Percentiles rank a stretch among this genome's conserved stretches.
phyloP scores from a whole-genome alignment of 2,797 vertebrate genomes.

The Eremophila alpestris region DNA sequence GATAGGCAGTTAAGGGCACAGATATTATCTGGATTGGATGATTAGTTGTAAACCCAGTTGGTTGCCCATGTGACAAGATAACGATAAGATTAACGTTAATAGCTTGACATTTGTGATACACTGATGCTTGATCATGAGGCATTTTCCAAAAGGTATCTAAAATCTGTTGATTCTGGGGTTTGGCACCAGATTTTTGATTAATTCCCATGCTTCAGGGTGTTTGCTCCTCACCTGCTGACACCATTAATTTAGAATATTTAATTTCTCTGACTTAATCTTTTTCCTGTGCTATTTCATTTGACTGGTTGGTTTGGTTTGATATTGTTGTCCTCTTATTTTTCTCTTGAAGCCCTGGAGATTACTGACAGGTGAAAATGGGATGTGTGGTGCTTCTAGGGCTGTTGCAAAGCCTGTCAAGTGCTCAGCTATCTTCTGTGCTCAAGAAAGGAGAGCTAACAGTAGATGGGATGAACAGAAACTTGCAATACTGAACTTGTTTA shows the following conservation, averaged over 20 bases:
- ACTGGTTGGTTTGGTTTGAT: not conserved
- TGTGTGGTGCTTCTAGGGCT: not conserved
- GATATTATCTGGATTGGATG: not conserved
- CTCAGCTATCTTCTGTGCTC: not conserved
- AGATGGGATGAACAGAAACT: not conserved
- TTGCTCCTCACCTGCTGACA: not conserved
- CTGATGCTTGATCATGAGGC: not conserved
- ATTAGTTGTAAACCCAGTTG: not conserved
- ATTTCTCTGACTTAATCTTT: not conserved
- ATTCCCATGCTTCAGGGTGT: not conserved
- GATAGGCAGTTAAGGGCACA: not conserved
- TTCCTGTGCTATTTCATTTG: not conserved
- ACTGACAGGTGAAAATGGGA: not conserved
- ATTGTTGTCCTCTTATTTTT: not conserved
- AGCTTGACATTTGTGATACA: not conserved
- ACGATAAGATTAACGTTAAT: not conserved
- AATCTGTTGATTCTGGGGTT: not conserved
- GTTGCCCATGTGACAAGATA: not conserved
- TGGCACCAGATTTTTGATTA: not conserved
- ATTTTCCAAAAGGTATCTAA: not conserved
- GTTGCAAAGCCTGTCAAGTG: not conserved
- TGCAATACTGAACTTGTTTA: not conserved
- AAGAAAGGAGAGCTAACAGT: not conserved
- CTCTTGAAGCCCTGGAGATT: not conserved
- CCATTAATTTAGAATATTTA: not conserved